Evolutionary conservation across 53 echinoderm and acorn worm genomes (phyloP).

Genomic region (Pentamera pediparva): DNA sequence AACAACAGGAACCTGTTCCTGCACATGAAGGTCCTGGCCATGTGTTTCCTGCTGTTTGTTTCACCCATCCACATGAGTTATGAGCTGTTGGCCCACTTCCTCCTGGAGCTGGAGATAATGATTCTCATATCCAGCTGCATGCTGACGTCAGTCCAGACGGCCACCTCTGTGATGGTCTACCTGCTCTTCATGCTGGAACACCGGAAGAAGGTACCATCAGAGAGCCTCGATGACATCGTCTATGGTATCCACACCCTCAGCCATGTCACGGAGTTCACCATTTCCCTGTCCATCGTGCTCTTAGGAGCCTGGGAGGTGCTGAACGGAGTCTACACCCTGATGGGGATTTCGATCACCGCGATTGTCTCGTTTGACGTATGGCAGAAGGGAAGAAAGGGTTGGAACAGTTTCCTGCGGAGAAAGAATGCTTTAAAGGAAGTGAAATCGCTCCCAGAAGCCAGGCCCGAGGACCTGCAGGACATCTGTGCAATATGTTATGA

Average conservation of each 20-base stretch:
- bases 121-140: conserved; percentile 91
- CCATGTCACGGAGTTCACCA: conserved; percentile 75
- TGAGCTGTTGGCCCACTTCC: conserved; percentile 69
- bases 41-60: conserved; percentile 59
- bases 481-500: conserved; percentile 97
- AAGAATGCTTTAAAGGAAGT: conserved; percentile 74
- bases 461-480: conserved; percentile 65
- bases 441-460: conserved; percentile 66
- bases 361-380: conserved; percentile 94
- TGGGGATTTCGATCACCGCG: conserved; percentile 66
- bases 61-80: conserved; percentile 80
- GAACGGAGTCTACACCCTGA: conserved; percentile 62
- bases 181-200: conserved; percentile 89
- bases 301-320: conserved; percentile 77
- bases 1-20: conserved; percentile 64
- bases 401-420: conserved; percentile 72
- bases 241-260: conserved; percentile 87
- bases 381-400: conserved; percentile 74
- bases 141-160: conserved; percentile 78
- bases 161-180: conserved; percentile 78
- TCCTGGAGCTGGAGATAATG: conserved; percentile 76
- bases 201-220: conserved; percentile 67
- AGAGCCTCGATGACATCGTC: conserved; percentile 81
- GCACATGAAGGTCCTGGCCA: conserved; percentile 71
- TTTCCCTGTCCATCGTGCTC: conserved; percentile 74